A percentile compares a stretch with the other conserved stretches of the same genome.
Evolutionary conservation across 2,113 vertebrate species (phyloP).

Genomic region (Takifugu flavidus): DNA sequence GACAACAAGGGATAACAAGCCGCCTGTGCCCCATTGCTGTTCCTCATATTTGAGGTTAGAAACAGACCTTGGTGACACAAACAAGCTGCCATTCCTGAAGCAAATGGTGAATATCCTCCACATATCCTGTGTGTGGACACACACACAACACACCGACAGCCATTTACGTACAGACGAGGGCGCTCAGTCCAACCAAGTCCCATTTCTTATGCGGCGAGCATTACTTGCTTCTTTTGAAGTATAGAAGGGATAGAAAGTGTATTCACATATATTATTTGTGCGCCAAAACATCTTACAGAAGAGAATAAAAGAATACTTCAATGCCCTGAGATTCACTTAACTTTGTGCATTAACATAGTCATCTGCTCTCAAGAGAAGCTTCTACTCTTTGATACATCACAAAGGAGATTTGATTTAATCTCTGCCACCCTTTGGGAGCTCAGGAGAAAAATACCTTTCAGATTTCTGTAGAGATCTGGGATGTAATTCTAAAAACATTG

Average conservation of each 20-base stretch:
- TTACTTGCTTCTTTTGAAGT: constrained; percentile 4
- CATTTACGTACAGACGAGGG: too few species aligned
- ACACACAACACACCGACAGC: too few species aligned
- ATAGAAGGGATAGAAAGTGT: not conserved
- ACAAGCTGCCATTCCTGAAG: not conserved
- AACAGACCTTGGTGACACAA: not conserved
- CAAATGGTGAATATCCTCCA: too few species aligned
- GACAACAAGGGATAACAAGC: not conserved
- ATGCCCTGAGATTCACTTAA: constrained; percentile 21
- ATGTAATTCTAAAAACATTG: constrained; percentile 15
- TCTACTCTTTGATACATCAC: constrained; percentile 42
- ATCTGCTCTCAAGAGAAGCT: constrained; percentile 12
- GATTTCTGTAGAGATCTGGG: constrained; percentile 14
- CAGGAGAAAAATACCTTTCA: constrained; percentile 12
- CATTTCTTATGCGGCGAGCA: too few species aligned
- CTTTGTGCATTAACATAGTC: constrained; percentile 40
- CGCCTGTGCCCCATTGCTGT: not conserved
- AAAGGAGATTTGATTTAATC: constrained; percentile 41
- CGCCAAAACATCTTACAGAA: constrained; percentile 4
- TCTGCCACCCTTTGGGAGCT: constrained; percentile 22
- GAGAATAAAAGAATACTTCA: constrained; percentile 26
- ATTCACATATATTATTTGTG: not conserved
- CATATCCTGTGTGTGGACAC: too few species aligned
- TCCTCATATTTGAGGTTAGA: not conserved
- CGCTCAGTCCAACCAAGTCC: too few species aligned